Percentiles rank a stretch among this genome's conserved stretches.
phyloP scores from a whole-genome alignment of 2,113 vertebrate species.

The Rhynchomys soricoides region DNA sequence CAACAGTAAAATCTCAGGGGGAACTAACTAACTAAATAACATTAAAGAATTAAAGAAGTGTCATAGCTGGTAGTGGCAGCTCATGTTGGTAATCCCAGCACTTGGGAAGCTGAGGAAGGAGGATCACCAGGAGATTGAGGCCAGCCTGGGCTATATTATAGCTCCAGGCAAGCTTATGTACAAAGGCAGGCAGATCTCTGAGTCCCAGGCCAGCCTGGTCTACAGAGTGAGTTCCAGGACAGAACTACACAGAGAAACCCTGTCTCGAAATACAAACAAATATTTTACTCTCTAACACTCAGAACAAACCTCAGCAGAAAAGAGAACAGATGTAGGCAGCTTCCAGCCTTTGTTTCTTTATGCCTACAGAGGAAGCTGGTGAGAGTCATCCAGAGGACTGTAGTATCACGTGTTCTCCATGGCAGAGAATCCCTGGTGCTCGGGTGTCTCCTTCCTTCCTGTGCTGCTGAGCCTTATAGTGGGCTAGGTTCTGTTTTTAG shows the following conservation, averaged over 20 bases:
- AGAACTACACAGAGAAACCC: background rate
- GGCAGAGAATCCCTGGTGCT: background rate
- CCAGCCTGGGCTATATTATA: background rate
- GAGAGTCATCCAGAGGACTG: fast-evolving
- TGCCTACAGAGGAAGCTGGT: background rate
- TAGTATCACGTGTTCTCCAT: background rate
- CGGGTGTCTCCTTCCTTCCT: background rate
- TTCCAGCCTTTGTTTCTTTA: background rate
- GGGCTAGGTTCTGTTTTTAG: background rate
- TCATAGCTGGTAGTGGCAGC: background rate
- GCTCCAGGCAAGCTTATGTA: background rate
- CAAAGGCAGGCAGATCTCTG: background rate
- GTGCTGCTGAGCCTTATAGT: no score
- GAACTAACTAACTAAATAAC: background rate
- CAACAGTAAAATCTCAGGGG: background rate
- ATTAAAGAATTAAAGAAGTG: background rate
- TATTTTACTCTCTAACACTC: background rate
- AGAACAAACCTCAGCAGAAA: background rate
- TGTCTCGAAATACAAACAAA: background rate
- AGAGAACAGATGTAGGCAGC: background rate
- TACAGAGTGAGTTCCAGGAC: background rate
- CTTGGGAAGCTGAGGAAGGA: background rate
- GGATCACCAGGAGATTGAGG: background rate
- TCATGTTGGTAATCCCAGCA: background rate
- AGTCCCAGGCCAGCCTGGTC: background rate